Base-by-base conservation (phyloP, 1,140 invertebrate species). In the Phortica variegata region DNA sequence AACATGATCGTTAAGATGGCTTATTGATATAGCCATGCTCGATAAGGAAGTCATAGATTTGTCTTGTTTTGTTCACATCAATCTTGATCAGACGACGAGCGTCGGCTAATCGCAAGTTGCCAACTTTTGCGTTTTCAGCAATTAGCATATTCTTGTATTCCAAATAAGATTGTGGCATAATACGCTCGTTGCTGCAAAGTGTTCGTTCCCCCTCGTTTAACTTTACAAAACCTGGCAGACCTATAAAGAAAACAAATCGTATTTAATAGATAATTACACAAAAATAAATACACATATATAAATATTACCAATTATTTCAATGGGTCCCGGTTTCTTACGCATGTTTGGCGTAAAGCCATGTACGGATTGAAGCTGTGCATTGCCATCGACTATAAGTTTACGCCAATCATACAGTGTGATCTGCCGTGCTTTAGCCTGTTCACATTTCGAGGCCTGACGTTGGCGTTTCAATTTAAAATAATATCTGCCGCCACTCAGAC, bases 61-160 rank as follows among this genome's bases (percentile, higher is more conserved):
- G 91, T 44, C 91, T 82, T 2, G 91, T 95, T 78, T 95, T 95
- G 77, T 95, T 95, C 1, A 95, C 93, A 81, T 95, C 92, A 50
- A 95, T 95, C 77, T 93, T 95, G 9, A 95, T 82, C 6, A 94
- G 78, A 21, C 81, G 80, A 36, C 93, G 79, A 0, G 93, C 93
- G 69, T 91, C 87, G 15, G 89, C 83, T 17, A 95, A 77, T 49
- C 84, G 82, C 7, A 95, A 74, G 54, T 78, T 80, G 2, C 86
- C 88, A 41, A 82, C 78, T 60, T 87, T 89, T 45, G 84, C 81
- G 74, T 88, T 89, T 65, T 94, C 91, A 2, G 78, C 70, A 17
- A 91, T 83, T 6, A 95, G 73, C 33, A 87, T 76, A 6, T 82
- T 79, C 54, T 89, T 88, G 58, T 91, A 87, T 42, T 90, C 85